Conservation (phyloP, 1,140 invertebrate species). For the Brachionus koreanus region DNA sequence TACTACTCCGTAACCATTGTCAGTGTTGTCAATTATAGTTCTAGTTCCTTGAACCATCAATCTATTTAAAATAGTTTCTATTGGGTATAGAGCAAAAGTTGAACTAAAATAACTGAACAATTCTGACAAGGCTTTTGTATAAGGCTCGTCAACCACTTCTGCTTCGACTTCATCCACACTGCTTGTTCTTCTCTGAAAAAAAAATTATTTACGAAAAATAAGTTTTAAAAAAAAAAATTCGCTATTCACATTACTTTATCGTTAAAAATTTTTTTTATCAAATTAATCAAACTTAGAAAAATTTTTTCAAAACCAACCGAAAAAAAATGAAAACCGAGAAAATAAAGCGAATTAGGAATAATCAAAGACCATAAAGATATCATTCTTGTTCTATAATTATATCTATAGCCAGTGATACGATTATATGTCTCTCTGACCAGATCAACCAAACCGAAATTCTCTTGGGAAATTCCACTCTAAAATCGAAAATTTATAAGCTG, state of each 20-base stretch:
- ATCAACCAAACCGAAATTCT: constrained; percentile 26
- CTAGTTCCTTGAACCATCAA: constrained; percentile 35
- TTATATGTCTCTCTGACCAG: constrained; percentile 20
- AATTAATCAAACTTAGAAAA: not conserved
- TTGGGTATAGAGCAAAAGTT: constrained; percentile 8
- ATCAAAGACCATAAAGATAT: constrained; percentile 33
- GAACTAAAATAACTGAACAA: not conserved
- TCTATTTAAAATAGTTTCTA: constrained; percentile 41
- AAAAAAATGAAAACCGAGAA: constrained; percentile 33
- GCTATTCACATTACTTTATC: not conserved
- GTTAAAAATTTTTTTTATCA: not conserved
- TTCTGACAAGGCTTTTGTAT: not conserved
- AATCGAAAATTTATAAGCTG: not conserved
- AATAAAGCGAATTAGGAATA: constrained; percentile 15
- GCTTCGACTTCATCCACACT: constrained; percentile 13
- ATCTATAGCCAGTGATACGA: constrained; percentile 30
- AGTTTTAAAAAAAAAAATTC: not conserved
- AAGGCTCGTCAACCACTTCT: constrained; percentile 27
- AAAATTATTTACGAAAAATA: not conserved
- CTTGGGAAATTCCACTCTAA: constrained; percentile 35
- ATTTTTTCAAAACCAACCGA: constrained; percentile 23
- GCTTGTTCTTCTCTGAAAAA: constrained; percentile 12
- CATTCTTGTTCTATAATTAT: constrained; percentile 39
- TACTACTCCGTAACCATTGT: constrained; percentile 16
- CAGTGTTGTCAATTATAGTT: constrained; percentile 41